A percentile compares a stretch with the other conserved stretches of the same genome.
phyloP scores from a whole-genome alignment of 2,888 invertebrate species.

The Palloptera scutellata region DNA sequence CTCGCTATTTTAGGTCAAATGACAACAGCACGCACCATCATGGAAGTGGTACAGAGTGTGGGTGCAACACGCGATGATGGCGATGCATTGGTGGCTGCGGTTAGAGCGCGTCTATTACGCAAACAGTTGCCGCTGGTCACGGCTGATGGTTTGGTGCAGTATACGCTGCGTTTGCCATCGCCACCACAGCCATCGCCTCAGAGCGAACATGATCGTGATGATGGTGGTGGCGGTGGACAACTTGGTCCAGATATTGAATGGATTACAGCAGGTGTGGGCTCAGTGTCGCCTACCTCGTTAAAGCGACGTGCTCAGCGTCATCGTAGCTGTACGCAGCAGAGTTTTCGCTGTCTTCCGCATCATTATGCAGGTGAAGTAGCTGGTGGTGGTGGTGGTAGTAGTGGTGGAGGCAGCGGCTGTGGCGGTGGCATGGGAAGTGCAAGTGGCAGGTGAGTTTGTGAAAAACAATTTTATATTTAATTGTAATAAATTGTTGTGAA shows the following conservation, averaged over 20 bases:
- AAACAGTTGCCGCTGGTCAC: constrained; percentile 77
- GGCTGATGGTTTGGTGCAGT: constrained; percentile 77
- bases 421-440: constrained; percentile 16
- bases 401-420: neutral
- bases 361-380: neutral
- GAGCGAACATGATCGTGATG: constrained; percentile 38
- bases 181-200: constrained; percentile 30
- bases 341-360: constrained; percentile 38
- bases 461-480: neutral
- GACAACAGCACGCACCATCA: constrained; percentile 70
- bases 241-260: constrained; percentile 79
- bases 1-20: constrained; percentile 81
- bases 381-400: constrained; percentile 4
- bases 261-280: constrained; percentile 73
- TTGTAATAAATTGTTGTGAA: neutral
- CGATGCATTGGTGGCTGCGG: constrained; percentile 70
- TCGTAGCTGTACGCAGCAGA: constrained; percentile 39
- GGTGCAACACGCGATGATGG: constrained; percentile 65
- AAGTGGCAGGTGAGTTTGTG: constrained; percentile 28
- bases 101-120: constrained; percentile 78
- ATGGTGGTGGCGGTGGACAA: constrained; percentile 32
- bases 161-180: constrained; percentile 72
- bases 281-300: constrained; percentile 68
- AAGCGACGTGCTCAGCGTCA: constrained; percentile 52
- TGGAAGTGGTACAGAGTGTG: constrained; percentile 71